These are phyloP conservation scores for Trididemnum nubilum DNA, from an alignment of 23 tunicate species.

Conservation along the genomic window DNA sequence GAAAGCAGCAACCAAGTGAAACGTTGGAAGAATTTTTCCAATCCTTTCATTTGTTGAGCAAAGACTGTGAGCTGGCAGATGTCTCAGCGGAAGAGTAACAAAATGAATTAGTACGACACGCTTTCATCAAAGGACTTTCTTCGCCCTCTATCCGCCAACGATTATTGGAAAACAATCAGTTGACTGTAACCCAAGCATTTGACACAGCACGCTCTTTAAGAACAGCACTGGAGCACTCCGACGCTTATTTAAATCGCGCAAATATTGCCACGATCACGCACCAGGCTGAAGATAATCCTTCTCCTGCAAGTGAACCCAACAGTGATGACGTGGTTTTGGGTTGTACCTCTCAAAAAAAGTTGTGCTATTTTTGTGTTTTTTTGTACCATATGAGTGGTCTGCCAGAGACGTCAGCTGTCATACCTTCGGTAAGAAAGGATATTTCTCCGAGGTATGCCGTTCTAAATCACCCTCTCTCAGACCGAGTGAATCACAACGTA, in stretches of 20 bases:
- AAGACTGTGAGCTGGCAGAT: background rate
- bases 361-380: background rate
- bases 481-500: too few species aligned
- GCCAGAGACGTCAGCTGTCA: background rate
- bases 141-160: too few species aligned
- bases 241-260: background rate
- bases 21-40: too few species aligned
- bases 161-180: too few species aligned
- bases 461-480: background rate
- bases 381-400: background rate
- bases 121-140: background rate
- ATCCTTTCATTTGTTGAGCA: too few species aligned
- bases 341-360: background rate
- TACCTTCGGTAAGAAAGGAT: background rate
- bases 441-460: background rate
- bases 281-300: background rate
- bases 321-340: too few species aligned
- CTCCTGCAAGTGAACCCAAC: too few species aligned
- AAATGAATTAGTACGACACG: background rate
- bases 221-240: background rate
- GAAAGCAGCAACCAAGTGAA: background rate
- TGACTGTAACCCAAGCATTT: too few species aligned
- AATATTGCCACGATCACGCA: background rate
- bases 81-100: background rate
- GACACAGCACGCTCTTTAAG: background rate